Evolutionary conservation across 1,140 invertebrate species (phyloP).

Genomic region (Drosophila insularis): DNA sequence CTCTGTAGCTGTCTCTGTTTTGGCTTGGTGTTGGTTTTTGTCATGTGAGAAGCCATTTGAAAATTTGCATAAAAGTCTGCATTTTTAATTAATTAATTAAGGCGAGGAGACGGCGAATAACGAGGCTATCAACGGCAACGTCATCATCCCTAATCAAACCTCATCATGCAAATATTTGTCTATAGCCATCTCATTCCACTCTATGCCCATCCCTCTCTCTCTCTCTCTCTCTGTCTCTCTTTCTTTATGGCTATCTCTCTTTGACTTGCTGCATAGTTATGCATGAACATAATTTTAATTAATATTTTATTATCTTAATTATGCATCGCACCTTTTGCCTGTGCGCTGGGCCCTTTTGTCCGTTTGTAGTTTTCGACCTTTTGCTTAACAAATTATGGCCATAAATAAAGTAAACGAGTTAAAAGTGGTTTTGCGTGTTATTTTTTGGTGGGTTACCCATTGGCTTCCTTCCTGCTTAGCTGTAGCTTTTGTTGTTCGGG

Average conservation of each 20-base stretch:
- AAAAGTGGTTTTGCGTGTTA: slow-evolving; percentile 83
- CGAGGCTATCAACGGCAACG: slow-evolving; percentile 70
- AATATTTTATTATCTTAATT: slow-evolving; percentile 82
- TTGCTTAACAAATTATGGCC: slow-evolving; percentile 79
- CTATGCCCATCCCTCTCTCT: slow-evolving; percentile 11
- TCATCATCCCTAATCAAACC: slow-evolving; percentile 66
- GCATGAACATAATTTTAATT: slow-evolving; percentile 80
- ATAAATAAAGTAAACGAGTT: slow-evolving; percentile 83
- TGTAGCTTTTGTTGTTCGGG: slow-evolving; percentile 5
- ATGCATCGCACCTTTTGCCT: slow-evolving; percentile 76
- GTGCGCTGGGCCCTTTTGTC: slow-evolving; percentile 64
- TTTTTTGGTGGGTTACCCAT: slow-evolving; percentile 21
- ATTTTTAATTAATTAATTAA: slow-evolving; percentile 82
- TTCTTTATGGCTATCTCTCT: slow-evolving; percentile 8
- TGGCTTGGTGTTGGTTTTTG: slow-evolving; percentile 4
- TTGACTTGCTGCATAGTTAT: slow-evolving; percentile 66
- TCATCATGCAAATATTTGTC: slow-evolving; percentile 72
- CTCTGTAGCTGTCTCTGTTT: slow-evolving; percentile 1
- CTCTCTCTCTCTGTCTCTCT: slow-evolving; percentile 16
- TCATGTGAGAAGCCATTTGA: slow-evolving; percentile 49
- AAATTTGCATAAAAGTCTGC: slow-evolving; percentile 72
- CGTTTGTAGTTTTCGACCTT: slow-evolving; percentile 75
- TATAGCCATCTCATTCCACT: not conserved
- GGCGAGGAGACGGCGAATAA: slow-evolving; percentile 63
- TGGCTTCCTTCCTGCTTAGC: slow-evolving; percentile 16